Evolutionary conservation across 2,797 vertebrate species (phyloP).

Genomic region (Trachops cirrhosus): DNA sequence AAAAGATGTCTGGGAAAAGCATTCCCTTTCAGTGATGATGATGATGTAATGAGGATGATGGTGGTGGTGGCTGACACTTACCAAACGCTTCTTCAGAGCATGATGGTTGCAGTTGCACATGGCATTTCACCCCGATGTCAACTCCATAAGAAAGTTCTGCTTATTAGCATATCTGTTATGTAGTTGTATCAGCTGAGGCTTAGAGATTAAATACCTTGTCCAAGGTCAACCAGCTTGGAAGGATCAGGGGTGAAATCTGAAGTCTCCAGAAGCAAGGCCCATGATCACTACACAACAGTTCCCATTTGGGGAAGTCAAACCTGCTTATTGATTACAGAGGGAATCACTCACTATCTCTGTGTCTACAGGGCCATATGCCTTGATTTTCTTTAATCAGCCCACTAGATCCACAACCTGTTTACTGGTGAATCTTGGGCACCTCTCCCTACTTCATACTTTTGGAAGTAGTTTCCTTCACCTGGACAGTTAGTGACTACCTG

Average conservation of each 20-base stretch:
- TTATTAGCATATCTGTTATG: not conserved
- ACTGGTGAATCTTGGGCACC: not conserved
- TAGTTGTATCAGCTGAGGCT: not conserved
- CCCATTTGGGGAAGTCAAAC: not conserved
- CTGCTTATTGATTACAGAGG: not conserved
- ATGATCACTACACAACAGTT: too few relatives aligned
- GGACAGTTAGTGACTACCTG: not conserved
- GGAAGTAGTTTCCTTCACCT: not conserved
- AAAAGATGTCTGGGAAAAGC: not conserved
- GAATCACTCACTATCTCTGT: not conserved
- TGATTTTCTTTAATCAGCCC: not conserved
- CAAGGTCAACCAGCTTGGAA: not conserved
- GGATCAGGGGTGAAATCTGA: not conserved
- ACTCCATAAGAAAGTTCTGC: not conserved
- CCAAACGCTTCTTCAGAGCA: not conserved
- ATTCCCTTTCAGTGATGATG: not conserved
- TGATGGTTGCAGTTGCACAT: not conserved
- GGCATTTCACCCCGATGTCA: not conserved
- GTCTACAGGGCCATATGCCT: not conserved
- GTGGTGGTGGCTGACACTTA: not conserved
- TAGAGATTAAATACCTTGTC: conserved; percentile 23
- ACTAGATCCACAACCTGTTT: not conserved
- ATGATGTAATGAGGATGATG: not conserved
- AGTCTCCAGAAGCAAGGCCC: not conserved
- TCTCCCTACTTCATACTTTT: not conserved